phyloP scores from a whole-genome alignment of 2,888 invertebrate genomes.

The Alcis repandata region DNA sequence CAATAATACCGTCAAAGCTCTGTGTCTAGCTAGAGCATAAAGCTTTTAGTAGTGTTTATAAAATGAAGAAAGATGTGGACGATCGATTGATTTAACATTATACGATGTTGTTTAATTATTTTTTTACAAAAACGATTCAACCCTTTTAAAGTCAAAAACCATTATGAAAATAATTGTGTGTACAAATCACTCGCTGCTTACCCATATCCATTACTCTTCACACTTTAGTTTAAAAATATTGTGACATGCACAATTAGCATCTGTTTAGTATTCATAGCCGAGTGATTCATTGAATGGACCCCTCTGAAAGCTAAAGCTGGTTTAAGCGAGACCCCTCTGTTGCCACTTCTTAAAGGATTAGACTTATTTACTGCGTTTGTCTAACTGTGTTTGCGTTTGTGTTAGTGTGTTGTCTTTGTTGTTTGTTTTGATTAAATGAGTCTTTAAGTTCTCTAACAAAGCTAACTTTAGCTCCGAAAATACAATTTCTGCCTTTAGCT shows the following conservation, averaged over 20 bases:
- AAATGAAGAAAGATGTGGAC: too few relatives aligned
- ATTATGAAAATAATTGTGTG: too few relatives aligned
- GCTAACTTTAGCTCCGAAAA: not conserved
- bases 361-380: conserved; percentile 36
- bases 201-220: not conserved
- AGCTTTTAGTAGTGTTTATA: too few relatives aligned
- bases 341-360: conserved; percentile 43
- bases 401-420: conserved; percentile 24
- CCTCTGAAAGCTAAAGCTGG: conserved; percentile 34
- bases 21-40: too few relatives aligned
- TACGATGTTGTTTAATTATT: too few relatives aligned
- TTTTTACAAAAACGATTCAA: too few relatives aligned
- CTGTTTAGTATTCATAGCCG: conserved; percentile 32
- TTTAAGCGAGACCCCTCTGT: conserved; percentile 35
- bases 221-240: conserved; percentile 7
- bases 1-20: too few relatives aligned
- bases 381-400: conserved; percentile 30
- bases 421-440: conserved; percentile 21
- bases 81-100: too few relatives aligned
- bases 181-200: not conserved
- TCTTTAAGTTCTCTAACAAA: conserved; percentile 3
- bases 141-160: too few relatives aligned
- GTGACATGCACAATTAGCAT: conserved; percentile 31
- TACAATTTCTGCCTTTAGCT: not conserved
- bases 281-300: conserved; percentile 34